phyloP scores from a whole-genome alignment of 2,888 invertebrate species.

The Polydrusus pterygomalis region DNA sequence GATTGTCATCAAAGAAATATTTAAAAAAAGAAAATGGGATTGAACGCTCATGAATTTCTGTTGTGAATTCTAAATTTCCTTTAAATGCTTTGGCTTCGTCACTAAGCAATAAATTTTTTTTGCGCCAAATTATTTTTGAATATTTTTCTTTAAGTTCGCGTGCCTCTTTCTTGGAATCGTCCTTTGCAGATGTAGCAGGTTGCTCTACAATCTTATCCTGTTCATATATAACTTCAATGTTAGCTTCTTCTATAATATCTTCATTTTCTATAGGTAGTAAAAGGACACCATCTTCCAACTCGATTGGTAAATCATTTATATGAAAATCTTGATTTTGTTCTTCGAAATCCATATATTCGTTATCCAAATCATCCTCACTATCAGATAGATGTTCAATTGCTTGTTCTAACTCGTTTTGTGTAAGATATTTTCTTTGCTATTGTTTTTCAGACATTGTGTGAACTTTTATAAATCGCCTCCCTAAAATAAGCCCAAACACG shows the following conservation, averaged over 20 bases:
- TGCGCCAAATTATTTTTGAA: background rate
- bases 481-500: slow-evolving; percentile 3
- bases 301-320: background rate
- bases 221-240: background rate
- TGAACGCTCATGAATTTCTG: slow-evolving; percentile 10
- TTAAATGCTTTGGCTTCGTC: slow-evolving; percentile 10
- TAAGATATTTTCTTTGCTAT: slow-evolving; percentile 7
- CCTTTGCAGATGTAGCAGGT: background rate
- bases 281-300: background rate
- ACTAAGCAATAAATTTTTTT: slow-evolving; percentile 10
- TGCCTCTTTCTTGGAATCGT: slow-evolving; percentile 4
- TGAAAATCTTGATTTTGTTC: background rate
- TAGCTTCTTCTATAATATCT: background rate
- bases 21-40: slow-evolving; percentile 6
- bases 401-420: slow-evolving; percentile 4
- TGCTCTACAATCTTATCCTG: background rate
- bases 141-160: background rate
- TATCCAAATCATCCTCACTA: no score
- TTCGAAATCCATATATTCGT: no score
- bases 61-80: background rate
- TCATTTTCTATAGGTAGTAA: background rate
- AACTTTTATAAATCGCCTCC: slow-evolving; percentile 1
- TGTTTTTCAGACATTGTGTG: slow-evolving; percentile 7
- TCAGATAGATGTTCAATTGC: background rate
- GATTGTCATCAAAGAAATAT: background rate